phyloP scores from a whole-genome alignment of 2,113 vertebrate species.

The Myotis brandtii region DNA sequence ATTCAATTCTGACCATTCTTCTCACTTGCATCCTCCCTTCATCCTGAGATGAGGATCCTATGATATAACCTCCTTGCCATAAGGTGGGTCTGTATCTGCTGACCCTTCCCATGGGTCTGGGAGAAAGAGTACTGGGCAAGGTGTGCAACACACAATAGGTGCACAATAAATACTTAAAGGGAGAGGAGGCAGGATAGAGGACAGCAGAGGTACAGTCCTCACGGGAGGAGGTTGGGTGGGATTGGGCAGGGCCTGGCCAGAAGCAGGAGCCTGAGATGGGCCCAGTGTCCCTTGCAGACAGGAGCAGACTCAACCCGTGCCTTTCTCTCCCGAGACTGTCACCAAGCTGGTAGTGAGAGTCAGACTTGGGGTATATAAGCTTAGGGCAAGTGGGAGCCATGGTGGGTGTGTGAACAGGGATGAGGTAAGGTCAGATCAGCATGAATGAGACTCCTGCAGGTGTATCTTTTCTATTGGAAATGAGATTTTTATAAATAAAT shows the following conservation, averaged over 20 bases:
- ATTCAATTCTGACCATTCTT: not conserved
- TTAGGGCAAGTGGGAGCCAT: not conserved
- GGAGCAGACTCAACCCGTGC: not conserved
- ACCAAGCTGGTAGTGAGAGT: not conserved
- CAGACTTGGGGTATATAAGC: not conserved
- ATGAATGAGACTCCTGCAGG: not conserved
- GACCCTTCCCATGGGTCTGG: not conserved
- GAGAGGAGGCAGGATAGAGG: not conserved
- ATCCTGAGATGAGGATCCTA: not conserved
- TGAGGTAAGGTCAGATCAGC: not conserved
- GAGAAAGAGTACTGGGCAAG: not conserved
- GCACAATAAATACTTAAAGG: not conserved
- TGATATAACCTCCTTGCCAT: not conserved
- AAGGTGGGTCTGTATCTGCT: not conserved
- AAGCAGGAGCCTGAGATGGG: not conserved
- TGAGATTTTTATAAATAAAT: not conserved
- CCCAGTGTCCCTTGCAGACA: not conserved
- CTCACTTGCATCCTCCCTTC: not conserved
- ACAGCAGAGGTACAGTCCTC: not conserved
- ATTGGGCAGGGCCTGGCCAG: not conserved
- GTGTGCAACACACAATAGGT: not conserved
- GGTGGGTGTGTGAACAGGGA: not conserved
- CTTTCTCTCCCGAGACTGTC: not conserved
- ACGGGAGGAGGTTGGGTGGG: not conserved
- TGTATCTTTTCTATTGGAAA: not conserved